Base-by-base conservation (phyloP, 2,113 vertebrate genomes). In the Puntigrus tetrazona region DNA sequence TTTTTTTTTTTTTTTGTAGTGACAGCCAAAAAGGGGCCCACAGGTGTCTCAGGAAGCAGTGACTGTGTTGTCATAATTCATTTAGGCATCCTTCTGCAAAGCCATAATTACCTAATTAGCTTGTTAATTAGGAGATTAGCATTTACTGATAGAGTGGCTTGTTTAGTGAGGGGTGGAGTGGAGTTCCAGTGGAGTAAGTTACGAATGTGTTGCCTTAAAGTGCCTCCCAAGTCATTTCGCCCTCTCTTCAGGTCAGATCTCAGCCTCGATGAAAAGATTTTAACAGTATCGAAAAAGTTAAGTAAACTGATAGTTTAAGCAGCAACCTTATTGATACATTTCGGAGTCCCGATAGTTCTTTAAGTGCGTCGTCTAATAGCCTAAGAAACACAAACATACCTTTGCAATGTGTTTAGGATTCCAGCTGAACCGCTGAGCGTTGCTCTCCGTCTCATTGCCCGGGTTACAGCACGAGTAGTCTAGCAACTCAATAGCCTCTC, bases 11-110 rank as follows among this genome's bases (percentile, higher is more conserved):
- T 95, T 95, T 97, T 93, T 91, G 93, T 93, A 86, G 90, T 97
- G 96, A 97, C 97, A 97, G 96, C 95, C 96, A 96, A 98, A 96
- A 96, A 96, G 95, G 96, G 96, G 72, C 84, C 96, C 97, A 97
- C 97, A 98, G 97, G 97, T 99, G 97, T 96, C 95, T 92, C 96
- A 96, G 96, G 97, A 97, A 97, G 94, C 95, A 94, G 96, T 97
- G 96, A 97, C 97, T 97, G 96, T 97, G 97, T 98, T 98, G 98
- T 98, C 97, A 99, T 99, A 98, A 98, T 99, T 99, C 98, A 99
- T 99, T 98, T 97, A 96, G 95, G 96, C 97, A 96, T 99, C 97
- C 96, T 97, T 97, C 96, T 97, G 97, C 97, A 99, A 97, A 97
- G 96, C 97, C 96, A 96, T 98, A 99, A 99, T 99, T 99, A 97